Conservation (phyloP, 2,797 vertebrate genomes). For the Eremophila alpestris region DNA sequence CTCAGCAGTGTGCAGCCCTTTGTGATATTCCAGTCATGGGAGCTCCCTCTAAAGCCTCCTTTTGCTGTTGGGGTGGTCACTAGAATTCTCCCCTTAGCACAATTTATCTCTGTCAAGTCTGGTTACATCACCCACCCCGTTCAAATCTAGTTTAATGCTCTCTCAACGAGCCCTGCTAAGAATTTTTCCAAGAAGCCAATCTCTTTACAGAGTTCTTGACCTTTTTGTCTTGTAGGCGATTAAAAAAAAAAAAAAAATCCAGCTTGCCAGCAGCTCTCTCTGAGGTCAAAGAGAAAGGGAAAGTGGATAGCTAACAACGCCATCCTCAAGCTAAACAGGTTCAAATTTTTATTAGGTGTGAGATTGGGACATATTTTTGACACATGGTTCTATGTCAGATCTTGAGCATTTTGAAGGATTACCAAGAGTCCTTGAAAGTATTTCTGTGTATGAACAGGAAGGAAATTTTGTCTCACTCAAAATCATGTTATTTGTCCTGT, state of each 20-base stretch:
- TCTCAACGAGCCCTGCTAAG: not conserved
- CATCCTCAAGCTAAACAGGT: not conserved
- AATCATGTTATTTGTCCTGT: not conserved
- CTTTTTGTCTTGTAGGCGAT: not conserved
- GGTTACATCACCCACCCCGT: not conserved
- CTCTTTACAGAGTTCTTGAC: not conserved
- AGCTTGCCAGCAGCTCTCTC: not conserved
- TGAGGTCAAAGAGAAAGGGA: not conserved
- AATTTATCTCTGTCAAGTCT: not conserved
- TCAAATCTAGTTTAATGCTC: not conserved
- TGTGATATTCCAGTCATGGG: rapidly evolving
- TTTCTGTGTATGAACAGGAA: not conserved
- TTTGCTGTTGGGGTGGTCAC: not conserved
- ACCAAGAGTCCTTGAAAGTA: not conserved
- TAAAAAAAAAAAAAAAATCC: not conserved
- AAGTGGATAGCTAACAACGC: not conserved
- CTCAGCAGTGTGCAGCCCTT: too few relatives aligned
- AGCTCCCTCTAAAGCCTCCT: not conserved
- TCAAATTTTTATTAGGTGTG: not conserved
- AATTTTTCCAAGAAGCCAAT: not conserved
- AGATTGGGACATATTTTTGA: not conserved
- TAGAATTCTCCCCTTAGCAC: not conserved
- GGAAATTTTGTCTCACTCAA: not conserved
- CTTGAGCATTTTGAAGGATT: not conserved
- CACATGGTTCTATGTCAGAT: not conserved